Evolutionary conservation across 2,797 vertebrate species (phyloP).

Genomic region (Denticeps clupeoides): DNA sequence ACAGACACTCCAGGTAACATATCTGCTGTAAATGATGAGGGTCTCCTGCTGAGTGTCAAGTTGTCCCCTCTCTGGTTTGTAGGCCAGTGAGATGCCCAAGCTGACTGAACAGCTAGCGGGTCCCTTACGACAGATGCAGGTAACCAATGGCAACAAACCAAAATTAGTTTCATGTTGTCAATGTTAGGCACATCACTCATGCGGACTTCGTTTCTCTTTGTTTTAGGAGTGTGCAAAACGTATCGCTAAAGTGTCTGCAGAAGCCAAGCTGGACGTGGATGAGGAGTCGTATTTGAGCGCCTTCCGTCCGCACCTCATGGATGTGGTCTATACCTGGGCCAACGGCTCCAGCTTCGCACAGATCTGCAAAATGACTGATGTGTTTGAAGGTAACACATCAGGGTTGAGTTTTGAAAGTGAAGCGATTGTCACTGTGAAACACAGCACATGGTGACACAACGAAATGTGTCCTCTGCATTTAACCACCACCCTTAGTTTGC

Average conservation of each 20-base stretch:
- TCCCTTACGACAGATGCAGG: conserved; percentile 95
- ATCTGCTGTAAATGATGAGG: not conserved
- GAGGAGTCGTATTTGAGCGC: conserved; percentile 86
- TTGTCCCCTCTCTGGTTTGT: conserved; percentile 2
- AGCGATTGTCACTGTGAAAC: too few species aligned
- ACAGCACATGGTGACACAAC: too few species aligned
- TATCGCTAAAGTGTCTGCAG: conserved; percentile 92
- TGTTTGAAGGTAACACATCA: conserved; percentile 89
- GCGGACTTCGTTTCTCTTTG: not conserved
- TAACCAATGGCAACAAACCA: conserved; percentile 34
- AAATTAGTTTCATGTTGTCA: not conserved
- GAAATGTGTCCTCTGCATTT: too few species aligned
- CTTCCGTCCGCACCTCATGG: conserved; percentile 94
- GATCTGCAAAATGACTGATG: conserved; percentile 98
- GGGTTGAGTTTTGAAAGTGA: not conserved
- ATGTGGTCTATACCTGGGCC: conserved; percentile 92
- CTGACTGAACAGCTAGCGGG: conserved; percentile 88
- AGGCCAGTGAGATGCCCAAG: conserved; percentile 96
- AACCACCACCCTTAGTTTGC: too few species aligned
- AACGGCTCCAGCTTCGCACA: conserved; percentile 89
- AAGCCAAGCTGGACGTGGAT: conserved; percentile 91
- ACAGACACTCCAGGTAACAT: too few species aligned
- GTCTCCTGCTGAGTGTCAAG: not conserved
- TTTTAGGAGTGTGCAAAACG: conserved; percentile 90
- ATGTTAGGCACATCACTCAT: too few species aligned